Conservation (phyloP, 2,113 vertebrate species). For the Chloroceryle aenea region DNA sequence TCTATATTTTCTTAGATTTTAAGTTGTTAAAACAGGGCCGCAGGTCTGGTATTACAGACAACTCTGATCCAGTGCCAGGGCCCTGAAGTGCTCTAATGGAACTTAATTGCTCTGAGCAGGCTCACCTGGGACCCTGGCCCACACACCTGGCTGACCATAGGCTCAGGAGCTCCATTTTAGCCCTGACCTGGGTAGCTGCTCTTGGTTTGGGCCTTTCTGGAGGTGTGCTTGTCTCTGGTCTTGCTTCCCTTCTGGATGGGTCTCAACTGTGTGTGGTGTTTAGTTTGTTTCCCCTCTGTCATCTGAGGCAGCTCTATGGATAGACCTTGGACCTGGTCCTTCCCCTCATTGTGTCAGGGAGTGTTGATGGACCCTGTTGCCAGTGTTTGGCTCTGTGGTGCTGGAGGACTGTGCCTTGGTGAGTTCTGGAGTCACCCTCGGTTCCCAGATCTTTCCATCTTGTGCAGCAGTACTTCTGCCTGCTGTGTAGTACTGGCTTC, state of each 20-base stretch:
- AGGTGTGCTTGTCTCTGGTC: background rate
- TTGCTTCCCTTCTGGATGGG: background rate
- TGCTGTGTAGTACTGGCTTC: fast-evolving
- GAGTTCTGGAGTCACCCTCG: background rate
- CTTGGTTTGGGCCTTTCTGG: fast-evolving
- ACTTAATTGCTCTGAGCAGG: fast-evolving
- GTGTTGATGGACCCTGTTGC: background rate
- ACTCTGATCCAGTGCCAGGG: background rate
- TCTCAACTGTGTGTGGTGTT: fast-evolving
- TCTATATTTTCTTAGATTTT: background rate
- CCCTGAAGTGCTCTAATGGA: background rate
- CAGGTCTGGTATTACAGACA: too few species aligned
- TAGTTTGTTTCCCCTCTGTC: background rate
- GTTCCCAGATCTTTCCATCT: background rate
- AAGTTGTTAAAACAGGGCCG: background rate
- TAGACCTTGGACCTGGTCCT: background rate
- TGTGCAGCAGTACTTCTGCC: background rate
- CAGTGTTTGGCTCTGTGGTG: background rate
- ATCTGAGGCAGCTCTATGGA: fast-evolving
- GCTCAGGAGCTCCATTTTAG: background rate
- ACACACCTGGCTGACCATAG: background rate
- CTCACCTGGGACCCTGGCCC: background rate
- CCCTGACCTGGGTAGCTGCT: background rate
- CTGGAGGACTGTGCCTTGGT: background rate
- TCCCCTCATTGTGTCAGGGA: fast-evolving